Conservation (phyloP, 1,140 invertebrate genomes). For the Macrobrachium rosenbergii region DNA sequence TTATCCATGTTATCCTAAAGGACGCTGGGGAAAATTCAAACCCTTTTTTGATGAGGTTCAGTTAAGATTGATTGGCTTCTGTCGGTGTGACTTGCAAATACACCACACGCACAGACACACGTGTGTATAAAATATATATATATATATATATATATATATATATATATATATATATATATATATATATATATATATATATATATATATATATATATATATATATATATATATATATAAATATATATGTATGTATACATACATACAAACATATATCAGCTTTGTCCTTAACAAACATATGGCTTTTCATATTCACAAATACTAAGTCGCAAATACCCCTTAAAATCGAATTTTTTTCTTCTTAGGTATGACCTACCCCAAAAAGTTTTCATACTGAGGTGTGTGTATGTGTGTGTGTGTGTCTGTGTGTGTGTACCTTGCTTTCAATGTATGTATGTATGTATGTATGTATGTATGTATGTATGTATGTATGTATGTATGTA, state of each 20-base stretch:
- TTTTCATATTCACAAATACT: too few species aligned
- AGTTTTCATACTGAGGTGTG: too few species aligned
- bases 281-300: too few species aligned
- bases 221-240: constrained; percentile 6
- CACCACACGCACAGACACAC: neutral
- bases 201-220: neutral
- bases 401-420: too few species aligned
- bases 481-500: constrained; percentile 23
- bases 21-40: too few species aligned
- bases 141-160: neutral
- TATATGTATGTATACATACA: constrained; percentile 4
- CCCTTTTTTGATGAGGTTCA: too few species aligned
- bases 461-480: constrained; percentile 3
- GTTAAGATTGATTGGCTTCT: too few species aligned
- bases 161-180: constrained; percentile 27
- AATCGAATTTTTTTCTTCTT: too few species aligned
- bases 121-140: neutral
- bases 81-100: neutral
- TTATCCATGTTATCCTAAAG: too few species aligned
- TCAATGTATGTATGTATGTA: neutral
- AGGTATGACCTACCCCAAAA: too few species aligned
- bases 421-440: too few species aligned
- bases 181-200: constrained; percentile 22
- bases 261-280: neutral
- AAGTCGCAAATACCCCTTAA: too few species aligned